Percentiles rank a stretch among this genome's conserved stretches.
Conservation (phyloP, 2,113 vertebrate genomes). For the Tragelaphus buxtoni region DNA sequence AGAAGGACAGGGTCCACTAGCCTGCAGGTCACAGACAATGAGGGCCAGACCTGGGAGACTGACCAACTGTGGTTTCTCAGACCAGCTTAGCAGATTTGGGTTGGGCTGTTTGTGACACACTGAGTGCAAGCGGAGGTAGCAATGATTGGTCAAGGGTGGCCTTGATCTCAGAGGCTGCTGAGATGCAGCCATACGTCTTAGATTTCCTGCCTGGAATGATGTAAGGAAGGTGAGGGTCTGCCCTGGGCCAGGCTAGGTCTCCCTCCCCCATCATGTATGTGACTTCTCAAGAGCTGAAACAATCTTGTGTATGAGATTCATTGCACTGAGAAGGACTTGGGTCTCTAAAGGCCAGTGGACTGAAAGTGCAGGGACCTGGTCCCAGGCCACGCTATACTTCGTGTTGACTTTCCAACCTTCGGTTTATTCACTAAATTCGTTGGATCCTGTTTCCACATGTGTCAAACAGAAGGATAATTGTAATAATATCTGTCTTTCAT, state of each 20-base stretch:
- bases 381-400: too few relatives aligned
- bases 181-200: not conserved
- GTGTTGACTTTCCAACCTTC: not conserved
- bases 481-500: not conserved
- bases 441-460: not conserved
- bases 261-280: not conserved
- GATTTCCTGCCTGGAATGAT: too few relatives aligned
- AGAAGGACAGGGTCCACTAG: not conserved
- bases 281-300: not conserved
- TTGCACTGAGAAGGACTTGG: too few relatives aligned
- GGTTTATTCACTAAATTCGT: not conserved
- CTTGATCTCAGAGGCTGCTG: not conserved
- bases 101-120: not conserved
- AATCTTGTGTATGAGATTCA: not conserved
- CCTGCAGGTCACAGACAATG: not conserved
- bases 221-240: not conserved
- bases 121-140: not conserved
- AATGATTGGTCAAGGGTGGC: not conserved
- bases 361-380: not conserved
- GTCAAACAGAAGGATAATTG: not conserved
- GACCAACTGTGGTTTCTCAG: not conserved
- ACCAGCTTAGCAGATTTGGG: not conserved
- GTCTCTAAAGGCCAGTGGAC: not conserved
- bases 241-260: not conserved
- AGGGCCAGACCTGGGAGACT: not conserved